phyloP scores from a whole-genome alignment of 2,113 vertebrate species.

The Amia ocellicauda region DNA sequence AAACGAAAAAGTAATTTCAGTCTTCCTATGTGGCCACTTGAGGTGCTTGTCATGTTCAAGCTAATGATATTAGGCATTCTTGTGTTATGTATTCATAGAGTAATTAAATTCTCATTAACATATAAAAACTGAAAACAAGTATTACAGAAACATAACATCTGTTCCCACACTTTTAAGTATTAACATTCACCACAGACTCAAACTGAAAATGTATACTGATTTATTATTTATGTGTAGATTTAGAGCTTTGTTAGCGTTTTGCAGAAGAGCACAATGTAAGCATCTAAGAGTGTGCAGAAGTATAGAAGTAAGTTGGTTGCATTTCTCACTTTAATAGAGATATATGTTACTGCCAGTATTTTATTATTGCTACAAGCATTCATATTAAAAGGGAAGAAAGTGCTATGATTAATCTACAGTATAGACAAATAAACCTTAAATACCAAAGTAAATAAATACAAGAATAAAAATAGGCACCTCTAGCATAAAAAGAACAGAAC shows the following conservation, averaged over 20 bases:
- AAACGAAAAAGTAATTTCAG: conserved; percentile 74
- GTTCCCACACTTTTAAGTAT: conserved; percentile 78
- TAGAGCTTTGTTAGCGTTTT: conserved; percentile 12
- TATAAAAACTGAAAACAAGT: conserved; percentile 80
- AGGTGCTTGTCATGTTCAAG: conserved; percentile 77
- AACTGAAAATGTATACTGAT: conserved; percentile 27
- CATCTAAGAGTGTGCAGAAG: too few relatives aligned
- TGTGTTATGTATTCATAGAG: conserved; percentile 82
- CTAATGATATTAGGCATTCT: conserved; percentile 80
- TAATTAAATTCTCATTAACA: conserved; percentile 89
- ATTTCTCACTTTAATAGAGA: too few relatives aligned
- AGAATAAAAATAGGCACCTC: too few relatives aligned
- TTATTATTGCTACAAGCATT: too few relatives aligned
- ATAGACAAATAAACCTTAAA: too few relatives aligned
- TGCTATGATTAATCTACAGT: too few relatives aligned
- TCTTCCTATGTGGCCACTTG: conserved; percentile 80
- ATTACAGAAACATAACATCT: conserved; percentile 78
- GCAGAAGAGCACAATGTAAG: too few relatives aligned
- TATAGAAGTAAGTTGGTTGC: too few relatives aligned
- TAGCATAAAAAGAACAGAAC: too few relatives aligned
- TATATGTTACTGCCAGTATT: too few relatives aligned
- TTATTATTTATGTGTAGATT: conserved; percentile 25
- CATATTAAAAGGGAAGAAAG: too few relatives aligned
- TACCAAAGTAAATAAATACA: too few relatives aligned
- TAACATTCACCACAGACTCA: conserved; percentile 61